phyloP scores from a whole-genome alignment of 2,888 invertebrate species.

The Ellobium chinense region DNA sequence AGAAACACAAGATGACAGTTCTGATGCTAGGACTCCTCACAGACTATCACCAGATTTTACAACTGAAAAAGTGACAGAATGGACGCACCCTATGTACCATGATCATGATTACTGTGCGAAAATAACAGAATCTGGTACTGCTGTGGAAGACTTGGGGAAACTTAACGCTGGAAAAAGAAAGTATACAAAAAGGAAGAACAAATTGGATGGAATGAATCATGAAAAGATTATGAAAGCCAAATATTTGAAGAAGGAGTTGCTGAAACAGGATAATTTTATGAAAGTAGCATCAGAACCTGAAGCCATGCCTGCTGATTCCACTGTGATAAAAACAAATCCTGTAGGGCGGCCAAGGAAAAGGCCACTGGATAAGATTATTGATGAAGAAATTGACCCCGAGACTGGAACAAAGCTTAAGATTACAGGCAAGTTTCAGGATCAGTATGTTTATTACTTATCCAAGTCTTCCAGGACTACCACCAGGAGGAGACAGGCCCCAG shows the following conservation, averaged over 20 bases:
- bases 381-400: slow-evolving; percentile 51
- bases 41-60: slow-evolving; percentile 27
- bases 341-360: slow-evolving; percentile 50
- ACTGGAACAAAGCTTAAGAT: slow-evolving; percentile 74
- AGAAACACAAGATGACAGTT: slow-evolving; percentile 53
- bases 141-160: slow-evolving; percentile 9
- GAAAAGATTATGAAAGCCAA: slow-evolving; percentile 51
- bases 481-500: slow-evolving; percentile 60
- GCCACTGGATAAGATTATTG: slow-evolving; percentile 38
- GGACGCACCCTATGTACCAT: slow-evolving; percentile 55
- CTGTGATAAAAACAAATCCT: slow-evolving; percentile 39
- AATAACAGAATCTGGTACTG: slow-evolving; percentile 20
- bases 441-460: slow-evolving; percentile 78
- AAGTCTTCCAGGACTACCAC: slow-evolving; percentile 72
- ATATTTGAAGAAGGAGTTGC: slow-evolving; percentile 48
- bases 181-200: slow-evolving; percentile 48
- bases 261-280: slow-evolving; percentile 41
- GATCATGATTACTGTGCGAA: slow-evolving; percentile 72
- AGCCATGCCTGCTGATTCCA: neutral
- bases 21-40: slow-evolving; percentile 38
- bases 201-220: slow-evolving; percentile 36
- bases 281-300: slow-evolving; percentile 17
- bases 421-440: slow-evolving; percentile 77
- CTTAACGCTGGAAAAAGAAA: slow-evolving; percentile 48
- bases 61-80: slow-evolving; percentile 28